Evolutionary conservation across 2,888 invertebrate genomes (phyloP).

Genomic region (Andricus curvator): DNA sequence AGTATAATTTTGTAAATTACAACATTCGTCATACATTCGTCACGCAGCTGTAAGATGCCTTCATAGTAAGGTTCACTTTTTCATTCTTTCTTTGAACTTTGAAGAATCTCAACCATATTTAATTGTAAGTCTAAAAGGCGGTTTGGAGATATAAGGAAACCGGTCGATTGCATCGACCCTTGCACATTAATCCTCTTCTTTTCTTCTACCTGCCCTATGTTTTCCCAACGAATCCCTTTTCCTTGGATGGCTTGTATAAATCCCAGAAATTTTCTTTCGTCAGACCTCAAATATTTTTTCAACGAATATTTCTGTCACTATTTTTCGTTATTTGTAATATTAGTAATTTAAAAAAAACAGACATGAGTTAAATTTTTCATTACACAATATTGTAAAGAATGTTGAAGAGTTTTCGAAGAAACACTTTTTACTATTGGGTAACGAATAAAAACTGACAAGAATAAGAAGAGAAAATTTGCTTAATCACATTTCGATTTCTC

Average conservation of each 20-base stretch:
- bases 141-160: conserved; percentile 24
- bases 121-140: background rate
- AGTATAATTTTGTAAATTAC: conserved; percentile 3
- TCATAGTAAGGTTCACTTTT: background rate
- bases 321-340: background rate
- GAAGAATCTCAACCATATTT: conserved; percentile 12
- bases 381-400: no score
- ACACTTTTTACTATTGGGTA: no score
- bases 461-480: no score
- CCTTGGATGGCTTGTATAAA: background rate
- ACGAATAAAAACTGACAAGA: no score
- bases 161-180: conserved; percentile 11
- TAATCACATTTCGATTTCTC: no score
- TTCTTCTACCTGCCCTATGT: conserved; percentile 33
- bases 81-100: conserved; percentile 25
- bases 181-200: conserved; percentile 23
- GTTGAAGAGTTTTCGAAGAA: no score
- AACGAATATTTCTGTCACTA: background rate
- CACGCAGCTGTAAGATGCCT: conserved; percentile 32
- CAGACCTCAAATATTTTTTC: background rate
- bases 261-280: background rate
- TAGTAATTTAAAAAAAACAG: background rate
- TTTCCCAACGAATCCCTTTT: conserved; percentile 14
- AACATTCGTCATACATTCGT: conserved; percentile 21
- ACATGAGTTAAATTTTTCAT: no score